A percentile compares a stretch with the other conserved stretches of the same genome.
phyloP scores from a whole-genome alignment of 2,888 invertebrate species.

The Blomia tropicalis region DNA sequence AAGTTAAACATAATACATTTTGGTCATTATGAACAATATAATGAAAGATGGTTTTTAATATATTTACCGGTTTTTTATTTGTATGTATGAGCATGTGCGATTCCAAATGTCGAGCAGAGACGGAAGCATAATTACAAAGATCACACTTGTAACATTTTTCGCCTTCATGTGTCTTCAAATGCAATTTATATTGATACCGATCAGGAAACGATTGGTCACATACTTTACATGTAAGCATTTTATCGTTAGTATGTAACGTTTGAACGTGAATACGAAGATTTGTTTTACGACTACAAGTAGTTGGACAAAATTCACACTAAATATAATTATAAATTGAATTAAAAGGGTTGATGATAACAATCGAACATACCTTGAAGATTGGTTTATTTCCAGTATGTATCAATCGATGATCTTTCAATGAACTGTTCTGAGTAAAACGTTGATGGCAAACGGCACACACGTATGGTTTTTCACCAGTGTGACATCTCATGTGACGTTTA shows the following conservation, averaged over 20 bases:
- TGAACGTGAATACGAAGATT: conserved; percentile 89
- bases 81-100: conserved; percentile 89
- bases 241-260: conserved; percentile 81
- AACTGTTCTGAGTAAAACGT: conserved; percentile 88
- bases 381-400: conserved; percentile 81
- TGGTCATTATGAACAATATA: no score
- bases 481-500: conserved; percentile 76
- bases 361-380: conserved; percentile 40
- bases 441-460: conserved; percentile 52
- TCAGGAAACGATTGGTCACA: conserved; percentile 85
- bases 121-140: conserved; percentile 80
- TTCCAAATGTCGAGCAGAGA: conserved; percentile 75
- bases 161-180: conserved; percentile 76
- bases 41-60: conserved; percentile 32
- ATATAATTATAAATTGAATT: conserved; percentile 33
- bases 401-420: conserved; percentile 74
- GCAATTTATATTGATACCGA: conserved; percentile 46
- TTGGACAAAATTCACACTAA: conserved; percentile 83
- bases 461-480: conserved; percentile 61
- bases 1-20: background rate
- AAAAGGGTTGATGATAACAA: no score
- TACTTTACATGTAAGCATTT: conserved; percentile 74
- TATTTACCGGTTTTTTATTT: conserved; percentile 64
- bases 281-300: conserved; percentile 88
- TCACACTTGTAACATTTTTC: conserved; percentile 92